Evolutionary conservation across 2,888 invertebrate genomes (phyloP), one percentile per base, ranked within the genome.

Genomic region (Perithous albicinctus): DNA sequence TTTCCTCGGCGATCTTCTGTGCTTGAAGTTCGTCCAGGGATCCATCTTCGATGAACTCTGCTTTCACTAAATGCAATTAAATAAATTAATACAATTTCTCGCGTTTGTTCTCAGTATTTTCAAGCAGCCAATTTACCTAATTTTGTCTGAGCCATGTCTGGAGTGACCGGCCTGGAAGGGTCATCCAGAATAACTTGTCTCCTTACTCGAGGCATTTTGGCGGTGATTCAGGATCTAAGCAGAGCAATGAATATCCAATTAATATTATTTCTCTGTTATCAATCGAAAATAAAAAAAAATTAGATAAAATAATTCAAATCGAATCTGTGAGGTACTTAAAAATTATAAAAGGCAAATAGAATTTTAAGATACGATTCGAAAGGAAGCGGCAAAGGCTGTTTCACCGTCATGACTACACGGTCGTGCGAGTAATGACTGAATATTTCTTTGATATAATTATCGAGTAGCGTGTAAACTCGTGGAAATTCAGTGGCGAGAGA

Each of bases 141-240:
- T 89, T 93, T 93, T 59, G 91, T 91, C 63, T 92, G 91, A 74
- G 88, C 89, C 91, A 92, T 92, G 85, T 93, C 93, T 80, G 93
- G 93, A 85, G 92, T 93, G 77, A 93, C 92, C 77, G 92, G 92
- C 87, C 92, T 91, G 80, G 91, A 87, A 78, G 92, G 92, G 87
- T 92, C 92, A 86, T 92, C 92, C 87, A 93, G 88, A 86, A 92
- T 89, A 83, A 92, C 90, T 89, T 92, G 92, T 88, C 92, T 92
- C 86, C 91, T 92, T 85, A 90, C 90, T 87, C 92, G 92, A 87
- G 92, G 92, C 92, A 93, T 93, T 80, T 85, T 89, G 79, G 79
- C 75, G 70, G 72, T 74, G 64, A 69, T 78, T 83, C 59, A 82
- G 51, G 70, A 76, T 80, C 86, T 85, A 78, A 10, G 46, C 23